Base-by-base conservation (phyloP, 2,113 vertebrate species). In the Strix aluco region DNA sequence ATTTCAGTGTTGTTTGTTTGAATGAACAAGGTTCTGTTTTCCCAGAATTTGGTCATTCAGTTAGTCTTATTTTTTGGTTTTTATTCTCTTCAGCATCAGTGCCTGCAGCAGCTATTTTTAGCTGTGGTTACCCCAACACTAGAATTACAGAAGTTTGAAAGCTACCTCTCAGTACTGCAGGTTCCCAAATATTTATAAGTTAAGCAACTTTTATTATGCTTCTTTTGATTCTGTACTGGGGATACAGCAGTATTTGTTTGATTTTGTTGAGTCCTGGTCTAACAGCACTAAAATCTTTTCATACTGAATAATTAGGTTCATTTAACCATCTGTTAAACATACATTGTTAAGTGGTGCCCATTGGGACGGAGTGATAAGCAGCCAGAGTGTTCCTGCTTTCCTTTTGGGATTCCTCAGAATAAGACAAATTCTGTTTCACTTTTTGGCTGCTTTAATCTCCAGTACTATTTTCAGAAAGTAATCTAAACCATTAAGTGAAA, bases 161-260 rank as follows among this genome's bases (percentile, higher is more conserved):
- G 74, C 87, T 86, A 49, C 34, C 47, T 75, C 55, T 69, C 73
- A 89, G 81, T n/a, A 52, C 52, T 55, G 55, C 87, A 97, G 65
- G n/a, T 74, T 79, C 74, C 86, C 74, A 81, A 70, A 80, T 91
- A 90, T 84, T 88, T 83, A 67, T 73, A 81, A 94, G 55, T 77
- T 71, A 85, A 88, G 79, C 90, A 88, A 90, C 13, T 82, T 91
- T 23, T n/a, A 57, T 77, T 83, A 58, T 73, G 49, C 34, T 55
- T 70, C 59, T 90, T 88, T 94, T 90, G 65, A 86, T 90, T 93
- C 80, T 81, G 16, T 82, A 32, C 44, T 63, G 34, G 47, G 26
- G 34, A 79, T 84, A 38, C 23, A 63, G 62, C 42, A 91, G n/a
- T 88, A 62, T 91, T 90, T 95, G 40, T 90, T 96, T 91, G 42